Percentiles rank a stretch among this genome's conserved stretches.
Evolutionary conservation across 2,797 vertebrate species (phyloP).

Genomic region (Poeciliopsis infans): DNA sequence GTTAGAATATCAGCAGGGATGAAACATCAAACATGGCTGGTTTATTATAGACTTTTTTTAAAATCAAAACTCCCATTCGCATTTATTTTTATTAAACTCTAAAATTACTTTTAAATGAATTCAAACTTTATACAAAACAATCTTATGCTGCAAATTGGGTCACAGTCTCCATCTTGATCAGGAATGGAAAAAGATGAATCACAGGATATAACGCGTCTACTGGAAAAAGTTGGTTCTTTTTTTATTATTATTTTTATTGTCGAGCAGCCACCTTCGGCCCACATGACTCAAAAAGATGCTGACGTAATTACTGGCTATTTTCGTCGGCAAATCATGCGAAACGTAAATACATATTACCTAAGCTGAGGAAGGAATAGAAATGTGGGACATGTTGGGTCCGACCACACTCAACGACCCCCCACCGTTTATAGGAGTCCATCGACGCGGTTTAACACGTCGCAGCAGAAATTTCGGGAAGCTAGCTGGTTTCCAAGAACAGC

Average conservation of each 20-base stretch:
- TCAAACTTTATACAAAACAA: background rate
- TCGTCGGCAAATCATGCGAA: background rate
- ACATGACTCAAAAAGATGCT: background rate
- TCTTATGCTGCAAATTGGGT: background rate
- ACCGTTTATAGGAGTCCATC: background rate
- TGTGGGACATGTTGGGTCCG: background rate
- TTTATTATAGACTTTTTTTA: background rate
- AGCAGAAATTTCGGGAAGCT: constrained; percentile 16
- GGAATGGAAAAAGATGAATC: background rate
- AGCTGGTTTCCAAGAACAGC: background rate
- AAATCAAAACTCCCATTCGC: background rate
- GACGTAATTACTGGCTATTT: background rate
- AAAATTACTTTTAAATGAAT: background rate
- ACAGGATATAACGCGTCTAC: background rate
- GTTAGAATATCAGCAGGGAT: background rate
- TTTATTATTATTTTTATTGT: background rate
- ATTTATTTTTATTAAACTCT: background rate
- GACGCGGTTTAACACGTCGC: background rate
- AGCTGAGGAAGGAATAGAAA: background rate
- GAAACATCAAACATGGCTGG: background rate
- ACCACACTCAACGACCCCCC: background rate
- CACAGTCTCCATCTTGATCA: background rate
- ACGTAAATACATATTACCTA: background rate
- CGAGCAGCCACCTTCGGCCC: background rate
- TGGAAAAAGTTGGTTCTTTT: background rate